Base-by-base conservation (phyloP, 35 echinoderm and acorn worm species). In the Lytechinus variegatus region DNA sequence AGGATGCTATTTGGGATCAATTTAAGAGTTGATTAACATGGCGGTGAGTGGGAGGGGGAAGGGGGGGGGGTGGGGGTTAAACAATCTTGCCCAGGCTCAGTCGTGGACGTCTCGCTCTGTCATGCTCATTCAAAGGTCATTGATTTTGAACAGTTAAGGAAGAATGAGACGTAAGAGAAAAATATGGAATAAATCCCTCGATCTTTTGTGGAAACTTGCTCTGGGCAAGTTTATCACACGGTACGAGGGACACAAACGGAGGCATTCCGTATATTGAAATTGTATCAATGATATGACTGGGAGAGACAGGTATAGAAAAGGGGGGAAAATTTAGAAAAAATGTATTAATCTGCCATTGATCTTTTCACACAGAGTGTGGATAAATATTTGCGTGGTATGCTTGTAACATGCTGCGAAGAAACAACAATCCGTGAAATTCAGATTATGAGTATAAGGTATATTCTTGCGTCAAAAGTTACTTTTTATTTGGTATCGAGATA, bases 271-370 rank as follows among this genome's bases (percentile, higher is more conserved):
- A 54, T 54, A 90, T 90, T 90, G 88, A 90, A 90, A 90, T 90
- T 90, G 88, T 90, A 90, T 44, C 88, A 90, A 90, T 90, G 88
- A 90, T 90, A 4, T 90, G 88, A 90, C 88, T 90, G 16, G 52
- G 52, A 52, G 29, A 90, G 88, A 90, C 88, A 44, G 10, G 13
- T 9, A 90, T 9, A 90, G 28, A 90, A 90, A 54, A 90, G 88
- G 52, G 52, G 16, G 52, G 16, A 10, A 90, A 21, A 90, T 52
- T 90, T 54, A 29, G 3, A 29, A 71, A 71, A 71, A 71, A 71
- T 71, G 66, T 79, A 90, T 90, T 90, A 12, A 90, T 90, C 88
- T 14, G 88, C 28, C 13, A 90, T 90, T 52, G 28, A 90, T 90
- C 29, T 19, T 44, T 52, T 90, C 11, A 90, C 28, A 44, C 13